Base-by-base conservation (phyloP, 2,888 invertebrate species). In the Apodemia duryi region DNA sequence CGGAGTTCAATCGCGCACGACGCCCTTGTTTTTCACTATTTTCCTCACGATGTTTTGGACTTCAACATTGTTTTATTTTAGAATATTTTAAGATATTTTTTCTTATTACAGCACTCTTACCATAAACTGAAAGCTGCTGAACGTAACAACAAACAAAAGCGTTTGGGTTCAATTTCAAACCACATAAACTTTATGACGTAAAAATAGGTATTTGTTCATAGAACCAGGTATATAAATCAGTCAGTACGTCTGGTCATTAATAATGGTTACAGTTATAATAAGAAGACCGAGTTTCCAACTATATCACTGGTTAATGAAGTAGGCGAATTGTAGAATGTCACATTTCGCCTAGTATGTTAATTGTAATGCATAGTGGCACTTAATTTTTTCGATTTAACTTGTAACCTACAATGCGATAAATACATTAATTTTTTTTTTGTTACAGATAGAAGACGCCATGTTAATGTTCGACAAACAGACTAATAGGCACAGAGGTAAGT, bases 401-500 rank as follows among this genome's bases (percentile, higher is more conserved):
- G 9, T 38, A 38, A 9, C 9, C 9, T 38, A 38, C 9, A 38
- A 38, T 38, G 38, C 9, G 9, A 38, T 9, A 9, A 38, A 9
- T 38, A 38, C 38, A 81, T 79, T 81, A 78, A 32, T 2, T 86
- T 75, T 81, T 71, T 85, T 81, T 91, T 93, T 92, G 89, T 97
- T 97, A 71, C 96, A 98, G 98, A 98, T 99, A 89, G 98, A 99
- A 93, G 99, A 99, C 91, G 99, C 99, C 81, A 99, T 99, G 99
- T 95, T 99, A 89, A 99, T 99, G 99, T 99, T 99, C 93, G 99
- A 99, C 94, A 99, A 99, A 95, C 98, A 99, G 92, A 99, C 99
- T 86, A 99, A 99, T 94, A 96, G 99, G 94, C 99, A 99, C 94
- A 97, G 99, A 97, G 97, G 97, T 97, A 91, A 95, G 96, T 93